phyloP scores from a whole-genome alignment of 2,888 invertebrate genomes.

The Argyresthia albistria region DNA sequence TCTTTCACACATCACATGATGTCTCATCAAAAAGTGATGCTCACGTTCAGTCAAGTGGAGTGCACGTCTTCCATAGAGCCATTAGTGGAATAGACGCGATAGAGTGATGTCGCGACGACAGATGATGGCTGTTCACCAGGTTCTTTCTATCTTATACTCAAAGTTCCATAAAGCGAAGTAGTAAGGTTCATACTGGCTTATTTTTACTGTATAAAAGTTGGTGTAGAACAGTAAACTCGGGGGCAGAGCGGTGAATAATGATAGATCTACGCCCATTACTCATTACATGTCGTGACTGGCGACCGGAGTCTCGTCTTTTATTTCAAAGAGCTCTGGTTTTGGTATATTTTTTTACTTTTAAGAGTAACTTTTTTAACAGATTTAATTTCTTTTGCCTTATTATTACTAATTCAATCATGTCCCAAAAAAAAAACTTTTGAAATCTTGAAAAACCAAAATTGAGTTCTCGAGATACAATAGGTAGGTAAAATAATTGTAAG shows the following conservation, averaged over 20 bases:
- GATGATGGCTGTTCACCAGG: conserved; percentile 27
- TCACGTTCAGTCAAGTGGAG: conserved; percentile 7
- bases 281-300: conserved; percentile 43
- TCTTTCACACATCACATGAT: conserved; percentile 4
- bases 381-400: too few species aligned
- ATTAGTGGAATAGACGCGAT: conserved; percentile 7
- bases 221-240: conserved; percentile 29
- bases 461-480: neutral
- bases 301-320: conserved; percentile 40
- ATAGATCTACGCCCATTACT: conserved; percentile 30
- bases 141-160: too few species aligned
- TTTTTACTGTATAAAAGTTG: neutral
- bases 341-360: neutral
- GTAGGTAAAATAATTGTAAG: conserved; percentile 30
- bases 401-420: too few species aligned
- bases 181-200: neutral
- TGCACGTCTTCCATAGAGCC: conserved; percentile 3
- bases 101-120: conserved; percentile 32
- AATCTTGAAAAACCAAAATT: neutral
- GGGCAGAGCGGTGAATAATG: conserved; percentile 53
- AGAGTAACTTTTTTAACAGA: too few species aligned
- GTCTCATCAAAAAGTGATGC: neutral
- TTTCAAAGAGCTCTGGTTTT: conserved; percentile 22
- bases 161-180: too few species aligned
- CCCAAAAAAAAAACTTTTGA: too few species aligned